Conservation (phyloP, 2,888 invertebrate species). For the Aleiodes testaceus region DNA sequence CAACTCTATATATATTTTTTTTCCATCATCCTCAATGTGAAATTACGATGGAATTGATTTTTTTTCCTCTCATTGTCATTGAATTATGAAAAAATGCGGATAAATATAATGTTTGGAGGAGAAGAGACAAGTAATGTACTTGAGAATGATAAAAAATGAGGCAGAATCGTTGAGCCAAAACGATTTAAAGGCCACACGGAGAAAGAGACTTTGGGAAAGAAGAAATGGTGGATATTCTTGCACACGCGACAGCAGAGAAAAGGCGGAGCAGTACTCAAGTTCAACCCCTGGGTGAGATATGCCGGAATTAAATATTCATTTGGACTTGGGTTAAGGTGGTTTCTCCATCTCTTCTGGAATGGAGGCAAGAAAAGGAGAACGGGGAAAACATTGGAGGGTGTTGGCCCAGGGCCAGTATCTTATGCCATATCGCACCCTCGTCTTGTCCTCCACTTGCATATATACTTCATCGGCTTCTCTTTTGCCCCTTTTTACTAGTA, state of each 20-base stretch:
- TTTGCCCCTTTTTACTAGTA: constrained; percentile 9
- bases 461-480: constrained; percentile 15
- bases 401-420: constrained; percentile 43
- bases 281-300: constrained; percentile 57
- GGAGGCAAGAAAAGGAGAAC: too few relatives aligned
- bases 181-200: constrained; percentile 30
- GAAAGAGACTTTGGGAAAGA: neutral
- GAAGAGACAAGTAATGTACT: constrained; percentile 25
- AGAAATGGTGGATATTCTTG: constrained; percentile 38
- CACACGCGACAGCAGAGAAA: constrained; percentile 37
- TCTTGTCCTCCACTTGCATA: constrained; percentile 18
- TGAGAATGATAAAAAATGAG: constrained; percentile 23
- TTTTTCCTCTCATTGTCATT: too few relatives aligned
- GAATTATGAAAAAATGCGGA: too few relatives aligned
- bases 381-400: constrained; percentile 2
- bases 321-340: constrained; percentile 51
- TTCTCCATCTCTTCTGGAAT: constrained; percentile 26
- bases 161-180: constrained; percentile 30
- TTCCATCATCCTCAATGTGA: constrained; percentile 14
- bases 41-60: too few relatives aligned
- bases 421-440: constrained; percentile 27
- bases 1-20: neutral
- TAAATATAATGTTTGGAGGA: constrained; percentile 20
- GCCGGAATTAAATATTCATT: constrained; percentile 68
- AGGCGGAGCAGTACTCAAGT: constrained; percentile 40